A percentile compares a stretch with the other conserved stretches of the same genome.
Conservation (phyloP, 2,797 vertebrate genomes). For the Philypnodon macrostomus region DNA sequence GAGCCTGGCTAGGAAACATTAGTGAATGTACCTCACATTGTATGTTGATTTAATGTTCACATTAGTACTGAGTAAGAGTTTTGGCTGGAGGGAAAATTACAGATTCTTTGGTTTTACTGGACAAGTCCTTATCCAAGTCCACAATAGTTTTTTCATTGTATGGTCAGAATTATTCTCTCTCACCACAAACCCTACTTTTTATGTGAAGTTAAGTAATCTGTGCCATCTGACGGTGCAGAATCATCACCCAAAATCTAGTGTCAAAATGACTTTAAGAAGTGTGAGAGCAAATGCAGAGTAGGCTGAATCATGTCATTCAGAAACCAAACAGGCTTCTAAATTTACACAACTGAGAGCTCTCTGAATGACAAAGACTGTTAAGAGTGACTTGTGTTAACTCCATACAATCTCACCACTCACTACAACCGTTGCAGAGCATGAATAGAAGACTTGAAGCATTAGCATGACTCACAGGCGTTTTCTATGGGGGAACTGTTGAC, state of each 20-base stretch:
- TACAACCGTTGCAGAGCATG: neutral
- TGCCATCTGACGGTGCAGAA: conserved; percentile 28
- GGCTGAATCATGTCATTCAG: neutral
- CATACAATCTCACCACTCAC: neutral
- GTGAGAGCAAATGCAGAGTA: conserved; percentile 1
- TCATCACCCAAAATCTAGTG: conserved; percentile 8
- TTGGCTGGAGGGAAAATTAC: too few relatives aligned
- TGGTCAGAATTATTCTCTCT: conserved; percentile 12
- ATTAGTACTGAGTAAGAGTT: too few relatives aligned
- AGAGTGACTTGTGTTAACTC: neutral
- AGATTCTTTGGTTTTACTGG: too few relatives aligned
- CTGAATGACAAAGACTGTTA: neutral
- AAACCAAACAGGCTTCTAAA: conserved; percentile 2
- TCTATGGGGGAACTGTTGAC: too few relatives aligned
- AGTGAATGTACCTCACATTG: too few relatives aligned
- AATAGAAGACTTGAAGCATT: too few relatives aligned
- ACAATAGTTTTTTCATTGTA: too few relatives aligned
- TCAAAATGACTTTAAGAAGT: conserved; percentile 3
- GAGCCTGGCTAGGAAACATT: too few relatives aligned
- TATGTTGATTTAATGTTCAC: too few relatives aligned
- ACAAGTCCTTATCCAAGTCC: too few relatives aligned
- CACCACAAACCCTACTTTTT: too few relatives aligned
- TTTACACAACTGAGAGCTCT: neutral
- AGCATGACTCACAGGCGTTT: too few relatives aligned
- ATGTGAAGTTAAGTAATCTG: conserved; percentile 10